Evolutionary conservation across 1,140 invertebrate species (phyloP), one percentile per base, ranked within the genome.

Genomic region (Nautilus pompilius): DNA sequence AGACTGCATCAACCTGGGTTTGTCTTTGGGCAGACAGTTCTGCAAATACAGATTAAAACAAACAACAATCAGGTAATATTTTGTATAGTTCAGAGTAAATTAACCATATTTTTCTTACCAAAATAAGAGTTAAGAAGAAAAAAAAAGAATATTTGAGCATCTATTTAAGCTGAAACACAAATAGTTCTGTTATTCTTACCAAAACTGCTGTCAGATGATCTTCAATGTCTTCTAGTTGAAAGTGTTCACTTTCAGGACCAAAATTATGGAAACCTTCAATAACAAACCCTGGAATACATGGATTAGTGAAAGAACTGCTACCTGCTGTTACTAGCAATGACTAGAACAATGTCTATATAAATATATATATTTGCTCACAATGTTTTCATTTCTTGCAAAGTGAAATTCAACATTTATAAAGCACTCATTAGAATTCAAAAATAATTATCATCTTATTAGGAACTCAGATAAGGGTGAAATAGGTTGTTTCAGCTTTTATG

Each of bases 231-330:
- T 86, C 70, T 48, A 86, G 75, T 17, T 85, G 66, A 51, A 89
- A 79, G 51, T 86, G 76, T 58, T 88, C 85, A 24, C 88, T 80
- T 67, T 84, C 73, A 73, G 87, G 74, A 33, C 90, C 87, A 80
- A 90, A 89, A 59, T 85, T 87, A 74, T 91, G 89, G 62, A 94
- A 88, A 61, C 93, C 92, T 78, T 93, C 90, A 36, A 95, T 85
- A 0, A 91, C 83, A 81, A 88, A 92, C 49, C 93, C 90, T 81
- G 68, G 3, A 63, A 34, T n/a, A n/a, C n/a, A n/a, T n/a, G n/a
- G n/a, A n/a, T n/a, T n/a, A n/a, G n/a, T n/a, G n/a, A n/a, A n/a
- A n/a, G n/a, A n/a, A n/a, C n/a, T n/a, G n/a, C n/a, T n/a, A n/a
- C n/a, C n/a, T n/a, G n/a, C n/a, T n/a, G n/a, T n/a, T n/a, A n/a